Base-by-base conservation (phyloP, 1,140 invertebrate genomes). In the Musca domestica region DNA sequence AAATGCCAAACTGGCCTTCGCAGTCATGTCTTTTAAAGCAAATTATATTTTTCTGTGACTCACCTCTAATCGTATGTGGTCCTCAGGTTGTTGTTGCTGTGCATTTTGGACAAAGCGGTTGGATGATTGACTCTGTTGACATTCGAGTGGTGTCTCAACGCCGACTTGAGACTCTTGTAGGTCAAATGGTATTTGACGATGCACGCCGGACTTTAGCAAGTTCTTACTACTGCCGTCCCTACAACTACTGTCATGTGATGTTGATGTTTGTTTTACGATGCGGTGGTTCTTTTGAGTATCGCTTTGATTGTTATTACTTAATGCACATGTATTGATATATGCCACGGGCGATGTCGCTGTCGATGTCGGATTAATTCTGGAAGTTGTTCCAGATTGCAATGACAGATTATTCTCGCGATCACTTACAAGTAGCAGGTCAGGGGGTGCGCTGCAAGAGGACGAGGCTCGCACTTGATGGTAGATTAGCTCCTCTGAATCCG, bases 331-430 rank as follows among this genome's bases (percentile, higher is more conserved):
- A 61, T 49, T 54, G 51, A 61, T 25, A 6, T 14, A 49, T 25
- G 20, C 34, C 22, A 54, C 34, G 67, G 54, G 17, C 67, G 71
- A 63, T 61, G 72, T 34, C 52, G 66, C 27, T 46, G 34, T 63
- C n/a, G 48, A 41, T 12, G 66, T 17, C 41, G 68, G 14, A 9
- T 47, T 46, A 25, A 58, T 68, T 54, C 58, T 61, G 22, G 64
- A 30, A 17, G 64, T 67, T 22, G 73, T 71, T 15, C 75, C 74
- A 15, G 78, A 79, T 73, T 76, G 67, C 69, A 77, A 72, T 72
- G 76, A 78, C 68, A 81, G 75, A 74, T 78, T 81, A 67, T 78
- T 80, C 74, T 81, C 79, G 72, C 80, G 76, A 78, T 82, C 80
- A 67, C 78, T 81, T 66, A 80, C 77, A 69, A 82, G 69, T 69